Evolutionary conservation across 53 echinoderm and acorn worm genomes (phyloP).

Genomic region (Zoroaster sp.): DNA sequence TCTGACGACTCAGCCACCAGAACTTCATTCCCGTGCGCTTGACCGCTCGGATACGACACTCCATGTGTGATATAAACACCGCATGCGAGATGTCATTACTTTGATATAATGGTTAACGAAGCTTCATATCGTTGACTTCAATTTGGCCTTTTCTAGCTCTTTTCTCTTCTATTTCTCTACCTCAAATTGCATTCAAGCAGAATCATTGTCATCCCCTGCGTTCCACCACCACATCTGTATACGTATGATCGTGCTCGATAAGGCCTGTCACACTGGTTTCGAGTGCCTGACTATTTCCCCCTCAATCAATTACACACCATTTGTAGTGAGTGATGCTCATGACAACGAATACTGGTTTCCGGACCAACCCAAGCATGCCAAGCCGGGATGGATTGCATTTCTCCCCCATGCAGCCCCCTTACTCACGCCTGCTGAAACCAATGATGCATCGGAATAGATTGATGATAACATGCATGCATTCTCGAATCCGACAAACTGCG

Average conservation of each 20-base stretch:
- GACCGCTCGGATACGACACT: too few species aligned
- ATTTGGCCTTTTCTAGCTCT: neutral
- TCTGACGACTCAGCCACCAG: too few species aligned
- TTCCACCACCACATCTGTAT: neutral
- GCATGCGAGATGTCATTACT: too few species aligned
- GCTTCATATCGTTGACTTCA: too few species aligned
- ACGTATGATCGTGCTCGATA: neutral
- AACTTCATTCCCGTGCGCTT: too few species aligned
- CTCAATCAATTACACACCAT: constrained; percentile 51
- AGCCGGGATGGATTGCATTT: neutral
- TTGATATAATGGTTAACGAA: too few species aligned
- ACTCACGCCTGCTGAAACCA: neutral
- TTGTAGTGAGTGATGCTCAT: constrained; percentile 32
- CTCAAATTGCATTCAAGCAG: neutral
- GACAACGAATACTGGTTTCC: constrained; percentile 31
- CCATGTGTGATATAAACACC: too few species aligned
- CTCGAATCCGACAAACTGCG: neutral
- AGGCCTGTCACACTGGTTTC: neutral
- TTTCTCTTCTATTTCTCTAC: neutral
- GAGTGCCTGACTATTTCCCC: neutral
- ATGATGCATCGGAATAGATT: constrained; percentile 32
- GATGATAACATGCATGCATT: constrained; percentile 23
- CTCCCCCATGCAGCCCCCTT: neutral
- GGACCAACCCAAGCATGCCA: constrained; percentile 48
- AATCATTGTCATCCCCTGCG: neutral